Percentiles rank a stretch among this genome's conserved stretches.
Evolutionary conservation across 2,888 invertebrate genomes (phyloP).

Genomic region (Aricia artaxerxes): DNA sequence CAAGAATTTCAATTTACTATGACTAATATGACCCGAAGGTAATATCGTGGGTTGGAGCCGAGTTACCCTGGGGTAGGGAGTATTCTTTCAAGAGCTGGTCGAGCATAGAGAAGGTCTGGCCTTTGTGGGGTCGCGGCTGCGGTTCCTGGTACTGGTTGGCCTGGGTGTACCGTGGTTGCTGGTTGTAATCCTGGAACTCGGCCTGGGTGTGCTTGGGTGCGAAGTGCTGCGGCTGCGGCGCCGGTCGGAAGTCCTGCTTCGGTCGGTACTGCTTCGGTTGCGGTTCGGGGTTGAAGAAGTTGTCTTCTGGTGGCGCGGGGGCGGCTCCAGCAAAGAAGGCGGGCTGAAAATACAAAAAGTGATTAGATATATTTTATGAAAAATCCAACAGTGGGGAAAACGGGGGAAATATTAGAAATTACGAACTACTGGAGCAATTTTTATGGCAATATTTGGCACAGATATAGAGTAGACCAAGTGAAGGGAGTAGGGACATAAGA

Average conservation of each 20-base stretch:
- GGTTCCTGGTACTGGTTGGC: conserved; percentile 49
- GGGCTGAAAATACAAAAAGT: conserved; percentile 54
- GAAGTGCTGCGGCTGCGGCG: conserved; percentile 53
- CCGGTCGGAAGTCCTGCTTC: conserved; percentile 64
- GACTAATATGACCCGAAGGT: conserved; percentile 89
- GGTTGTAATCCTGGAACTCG: conserved; percentile 54
- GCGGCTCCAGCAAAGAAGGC: conserved; percentile 72
- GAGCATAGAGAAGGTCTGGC: conserved; percentile 78
- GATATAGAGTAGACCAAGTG: too few relatives aligned
- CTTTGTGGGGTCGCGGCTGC: conserved; percentile 36
- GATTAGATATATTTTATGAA: not conserved
- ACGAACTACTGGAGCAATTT: too few relatives aligned
- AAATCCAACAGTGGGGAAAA: too few relatives aligned
- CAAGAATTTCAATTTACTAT: conserved; percentile 54
- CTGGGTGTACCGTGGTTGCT: conserved; percentile 45
- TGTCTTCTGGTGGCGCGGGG: conserved; percentile 54
- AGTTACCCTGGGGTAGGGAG: conserved; percentile 85
- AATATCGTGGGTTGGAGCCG: conserved; percentile 89
- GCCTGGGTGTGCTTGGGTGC: conserved; percentile 49
- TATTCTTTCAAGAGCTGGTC: conserved; percentile 91
- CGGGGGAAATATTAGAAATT: too few relatives aligned
- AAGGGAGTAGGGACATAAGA: too few relatives aligned
- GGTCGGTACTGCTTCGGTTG: conserved; percentile 56
- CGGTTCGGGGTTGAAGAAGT: conserved; percentile 62
- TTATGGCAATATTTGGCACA: too few relatives aligned